A percentile compares a stretch with the other conserved stretches of the same genome.
Evolutionary conservation across 2,113 vertebrate species (phyloP).

Genomic region (Melanotaenia duboulayi): DNA sequence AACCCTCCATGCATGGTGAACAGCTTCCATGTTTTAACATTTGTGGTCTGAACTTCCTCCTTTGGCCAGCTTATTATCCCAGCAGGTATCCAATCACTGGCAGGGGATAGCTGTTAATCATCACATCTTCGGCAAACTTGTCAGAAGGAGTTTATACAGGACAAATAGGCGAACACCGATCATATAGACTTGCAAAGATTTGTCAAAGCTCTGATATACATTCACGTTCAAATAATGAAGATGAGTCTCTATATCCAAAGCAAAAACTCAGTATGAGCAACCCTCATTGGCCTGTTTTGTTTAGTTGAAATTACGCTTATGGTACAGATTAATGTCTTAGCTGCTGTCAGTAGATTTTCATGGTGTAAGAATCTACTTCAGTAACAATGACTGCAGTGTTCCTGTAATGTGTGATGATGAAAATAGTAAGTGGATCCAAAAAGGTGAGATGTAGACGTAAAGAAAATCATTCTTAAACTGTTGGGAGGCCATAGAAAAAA

Average conservation of each 20-base stretch:
- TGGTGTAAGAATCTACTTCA: not conserved
- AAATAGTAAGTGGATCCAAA: not conserved
- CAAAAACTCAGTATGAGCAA: not conserved
- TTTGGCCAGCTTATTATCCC: no score
- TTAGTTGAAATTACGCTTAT: not conserved
- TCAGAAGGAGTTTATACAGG: conserved; percentile 42
- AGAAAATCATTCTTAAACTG: not conserved
- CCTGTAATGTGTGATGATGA: not conserved
- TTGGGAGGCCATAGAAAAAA: no score
- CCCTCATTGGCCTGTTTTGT: not conserved
- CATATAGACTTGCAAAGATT: conserved; percentile 41
- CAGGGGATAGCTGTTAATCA: no score
- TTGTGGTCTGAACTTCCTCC: no score
- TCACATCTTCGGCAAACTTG: no score
- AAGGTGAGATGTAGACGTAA: not conserved
- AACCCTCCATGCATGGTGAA: no score
- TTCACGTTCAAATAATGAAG: conserved; percentile 17
- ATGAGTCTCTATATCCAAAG: not conserved
- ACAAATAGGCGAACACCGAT: not conserved
- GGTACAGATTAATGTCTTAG: not conserved
- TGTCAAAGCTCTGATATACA: conserved; percentile 19
- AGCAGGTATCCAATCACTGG: no score
- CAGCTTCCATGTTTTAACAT: no score
- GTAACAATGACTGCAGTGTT: not conserved
- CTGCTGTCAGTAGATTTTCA: not conserved